These are phyloP conservation scores for Polypedilum vanderplanki DNA, from an alignment of 1,140 invertebrate genomes.

Conservation along the genomic window DNA sequence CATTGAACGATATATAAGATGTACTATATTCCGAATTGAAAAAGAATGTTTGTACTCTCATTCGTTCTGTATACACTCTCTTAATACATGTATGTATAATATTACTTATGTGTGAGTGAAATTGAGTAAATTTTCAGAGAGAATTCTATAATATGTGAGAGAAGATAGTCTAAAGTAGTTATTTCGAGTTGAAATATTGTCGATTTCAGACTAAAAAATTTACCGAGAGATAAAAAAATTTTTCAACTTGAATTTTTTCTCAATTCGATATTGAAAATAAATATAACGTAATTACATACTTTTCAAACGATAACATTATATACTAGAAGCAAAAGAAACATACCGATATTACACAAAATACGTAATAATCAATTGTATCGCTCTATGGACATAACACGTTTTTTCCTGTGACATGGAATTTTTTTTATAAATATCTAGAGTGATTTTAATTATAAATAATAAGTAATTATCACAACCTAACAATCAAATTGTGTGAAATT, in stretches of 20 bases:
- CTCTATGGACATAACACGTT: not conserved
- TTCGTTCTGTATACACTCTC: no score
- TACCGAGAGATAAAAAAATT: not conserved
- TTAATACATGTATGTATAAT: no score
- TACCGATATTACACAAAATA: not conserved
- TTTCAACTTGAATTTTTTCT: not conserved
- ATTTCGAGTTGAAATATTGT: conserved; percentile 10
- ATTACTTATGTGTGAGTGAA: no score
- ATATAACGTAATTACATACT: not conserved
- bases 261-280: conserved; percentile 1
- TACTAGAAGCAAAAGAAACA: not conserved
- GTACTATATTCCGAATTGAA: no score
- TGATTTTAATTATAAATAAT: not conserved
- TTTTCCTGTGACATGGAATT: not conserved
- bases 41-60: no score
- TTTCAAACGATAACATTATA: not conserved
- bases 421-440: no score
- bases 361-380: not conserved
- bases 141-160: not conserved
- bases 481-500: not conserved
- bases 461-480: not conserved
- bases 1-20: no score
- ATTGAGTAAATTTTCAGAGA: not conserved
- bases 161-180: not conserved
- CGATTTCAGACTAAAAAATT: not conserved